These are phyloP conservation scores for Heteropelma amictum DNA, from an alignment of 2,888 invertebrate genomes.

Conservation along the genomic window DNA sequence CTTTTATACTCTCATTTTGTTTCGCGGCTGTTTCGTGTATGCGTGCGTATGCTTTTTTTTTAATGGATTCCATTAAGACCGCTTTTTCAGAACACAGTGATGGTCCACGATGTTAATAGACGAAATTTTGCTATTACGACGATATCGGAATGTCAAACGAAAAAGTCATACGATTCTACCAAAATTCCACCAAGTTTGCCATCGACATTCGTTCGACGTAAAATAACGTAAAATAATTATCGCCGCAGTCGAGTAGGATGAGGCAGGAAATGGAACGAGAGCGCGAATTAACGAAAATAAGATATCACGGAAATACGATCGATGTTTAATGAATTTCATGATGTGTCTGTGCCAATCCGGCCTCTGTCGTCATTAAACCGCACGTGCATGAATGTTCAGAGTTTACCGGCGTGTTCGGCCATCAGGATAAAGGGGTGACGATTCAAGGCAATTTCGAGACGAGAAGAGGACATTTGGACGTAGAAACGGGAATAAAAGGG, in stretches of 20 bases:
- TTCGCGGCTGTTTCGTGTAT: constrained; percentile 1
- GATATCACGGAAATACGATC: background rate
- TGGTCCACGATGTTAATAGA: no score
- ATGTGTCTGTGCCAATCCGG: background rate
- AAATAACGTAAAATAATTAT: no score
- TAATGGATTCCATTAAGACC: constrained; percentile 63
- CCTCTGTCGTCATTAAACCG: background rate
- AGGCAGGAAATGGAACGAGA: background rate
- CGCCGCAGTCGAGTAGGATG: no score
- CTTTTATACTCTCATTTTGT: constrained; percentile 48
- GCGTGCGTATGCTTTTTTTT: constrained; percentile 11
- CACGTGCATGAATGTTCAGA: background rate
- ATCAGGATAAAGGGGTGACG: background rate
- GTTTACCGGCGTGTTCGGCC: background rate
- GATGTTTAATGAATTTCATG: constrained; percentile 37
- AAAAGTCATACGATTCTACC: no score
- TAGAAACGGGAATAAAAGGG: constrained; percentile 8
- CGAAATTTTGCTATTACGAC: no score
- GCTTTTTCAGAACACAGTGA: no score
- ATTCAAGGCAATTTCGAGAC: background rate
- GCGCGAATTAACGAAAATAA: background rate
- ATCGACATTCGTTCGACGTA: no score
- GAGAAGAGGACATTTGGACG: constrained; percentile 1
- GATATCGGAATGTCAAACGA: no score
- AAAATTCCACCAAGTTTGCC: no score